Conservation (phyloP, 2,797 vertebrate species). For the Malacoraja senta region DNA sequence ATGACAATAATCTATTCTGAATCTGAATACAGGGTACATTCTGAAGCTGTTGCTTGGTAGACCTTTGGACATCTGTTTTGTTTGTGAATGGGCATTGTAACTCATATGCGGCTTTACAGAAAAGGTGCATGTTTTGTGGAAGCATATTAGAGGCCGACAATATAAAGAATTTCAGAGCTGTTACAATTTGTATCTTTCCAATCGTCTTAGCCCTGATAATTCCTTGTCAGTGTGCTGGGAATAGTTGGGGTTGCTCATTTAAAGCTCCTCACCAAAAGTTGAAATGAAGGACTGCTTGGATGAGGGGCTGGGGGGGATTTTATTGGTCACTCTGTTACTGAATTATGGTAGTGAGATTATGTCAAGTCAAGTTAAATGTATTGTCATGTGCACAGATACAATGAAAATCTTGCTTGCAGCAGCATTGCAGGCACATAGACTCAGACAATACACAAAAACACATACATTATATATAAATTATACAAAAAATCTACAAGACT, state of each 20-base stretch:
- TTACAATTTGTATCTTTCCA: neutral
- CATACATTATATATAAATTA: no score
- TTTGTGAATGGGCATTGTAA: neutral
- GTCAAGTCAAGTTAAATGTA: no score
- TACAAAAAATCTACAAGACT: no score
- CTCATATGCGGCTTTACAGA: neutral
- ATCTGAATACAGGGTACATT: no score
- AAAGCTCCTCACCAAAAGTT: neutral
- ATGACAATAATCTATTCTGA: no score
- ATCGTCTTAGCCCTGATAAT: neutral
- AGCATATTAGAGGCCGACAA: neutral
- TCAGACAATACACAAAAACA: no score
- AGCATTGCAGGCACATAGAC: no score
- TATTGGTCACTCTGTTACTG: no score
- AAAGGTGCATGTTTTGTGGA: neutral
- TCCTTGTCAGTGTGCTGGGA: neutral
- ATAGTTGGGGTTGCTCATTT: neutral
- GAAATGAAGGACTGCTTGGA: neutral
- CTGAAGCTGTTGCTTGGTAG: neutral
- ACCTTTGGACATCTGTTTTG: neutral
- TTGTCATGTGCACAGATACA: no score
- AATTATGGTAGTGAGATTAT: no score
- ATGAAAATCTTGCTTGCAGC: no score
- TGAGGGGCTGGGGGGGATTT: neutral
- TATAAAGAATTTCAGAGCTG: neutral